Percentiles rank a stretch among this genome's conserved stretches.
Evolutionary conservation across 53 echinoderm and acorn worm species (phyloP).

Genomic region (Paracentrotus lividus): DNA sequence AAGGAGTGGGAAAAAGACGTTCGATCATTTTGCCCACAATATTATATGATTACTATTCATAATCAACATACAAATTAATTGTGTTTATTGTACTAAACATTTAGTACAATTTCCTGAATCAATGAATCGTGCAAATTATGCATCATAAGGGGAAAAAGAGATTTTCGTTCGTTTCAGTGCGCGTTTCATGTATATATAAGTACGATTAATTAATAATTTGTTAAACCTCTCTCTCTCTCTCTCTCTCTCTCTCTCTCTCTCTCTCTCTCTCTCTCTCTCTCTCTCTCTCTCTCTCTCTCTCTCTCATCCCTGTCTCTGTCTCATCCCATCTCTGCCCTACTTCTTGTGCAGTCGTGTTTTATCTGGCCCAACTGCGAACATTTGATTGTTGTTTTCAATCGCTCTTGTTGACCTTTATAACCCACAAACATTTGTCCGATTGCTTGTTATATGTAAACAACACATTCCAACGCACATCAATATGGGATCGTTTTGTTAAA

Average conservation of each 20-base stretch:
- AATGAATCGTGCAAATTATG: no score
- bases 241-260: not conserved
- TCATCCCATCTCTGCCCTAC: not conserved
- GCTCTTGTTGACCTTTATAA: not conserved
- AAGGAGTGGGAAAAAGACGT: no score
- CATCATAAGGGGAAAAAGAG: no score
- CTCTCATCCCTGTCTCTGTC: not conserved
- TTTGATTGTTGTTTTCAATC: conserved; percentile 47
- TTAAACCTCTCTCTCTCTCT: not conserved
- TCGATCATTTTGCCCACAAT: no score
- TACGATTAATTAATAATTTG: no score
- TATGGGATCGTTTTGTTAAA: conserved; percentile 41
- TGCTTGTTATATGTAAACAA: conserved; percentile 64
- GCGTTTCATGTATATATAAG: no score
- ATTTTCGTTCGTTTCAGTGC: no score
- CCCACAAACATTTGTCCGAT: conserved; percentile 58
- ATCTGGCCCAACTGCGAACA: conserved; percentile 32
- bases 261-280: not conserved
- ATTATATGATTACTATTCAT: no score
- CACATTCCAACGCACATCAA: conserved; percentile 53
- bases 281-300: not conserved
- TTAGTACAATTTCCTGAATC: no score
- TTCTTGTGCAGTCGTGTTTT: conserved; percentile 19
- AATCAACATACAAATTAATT: no score
- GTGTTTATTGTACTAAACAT: no score